Percentiles rank a stretch among this genome's conserved stretches.
These are phyloP conservation scores for Sebastes kiyomatsui DNA, from an alignment of 2,797 vertebrate species.

Conservation along the genomic window DNA sequence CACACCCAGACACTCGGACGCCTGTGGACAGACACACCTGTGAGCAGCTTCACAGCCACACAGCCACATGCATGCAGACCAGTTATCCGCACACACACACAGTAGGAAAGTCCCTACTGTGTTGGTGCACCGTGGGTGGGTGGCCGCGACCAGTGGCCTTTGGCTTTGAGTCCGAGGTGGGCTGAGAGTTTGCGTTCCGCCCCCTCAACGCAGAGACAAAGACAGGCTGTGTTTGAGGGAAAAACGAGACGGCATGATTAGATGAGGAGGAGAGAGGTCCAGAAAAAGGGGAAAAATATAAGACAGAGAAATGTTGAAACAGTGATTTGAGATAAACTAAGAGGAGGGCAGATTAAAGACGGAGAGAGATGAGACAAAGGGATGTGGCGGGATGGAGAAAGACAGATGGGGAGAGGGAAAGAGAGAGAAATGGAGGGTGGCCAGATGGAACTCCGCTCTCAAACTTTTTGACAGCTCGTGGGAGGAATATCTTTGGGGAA, in stretches of 20 bases:
- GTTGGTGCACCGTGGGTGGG: slow-evolving; percentile 47
- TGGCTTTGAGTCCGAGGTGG: slow-evolving; percentile 67
- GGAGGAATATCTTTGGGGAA: slow-evolving; percentile 59
- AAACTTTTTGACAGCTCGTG: slow-evolving; percentile 63
- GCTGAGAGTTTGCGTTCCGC: slow-evolving; percentile 73
- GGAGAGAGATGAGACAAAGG: slow-evolving; percentile 13
- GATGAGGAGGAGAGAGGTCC: slow-evolving; percentile 17
- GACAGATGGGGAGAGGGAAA: slow-evolving; percentile 49
- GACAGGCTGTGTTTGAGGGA: slow-evolving; percentile 57
- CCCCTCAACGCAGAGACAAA: slow-evolving; percentile 52
- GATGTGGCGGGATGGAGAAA: slow-evolving; percentile 31
- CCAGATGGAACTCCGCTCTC: slow-evolving; percentile 62
- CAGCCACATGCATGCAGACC: not conserved
- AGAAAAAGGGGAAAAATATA: not conserved
- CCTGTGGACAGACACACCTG: slow-evolving; percentile 25
- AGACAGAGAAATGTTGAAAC: slow-evolving; percentile 13
- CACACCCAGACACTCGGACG: slow-evolving; percentile 26
- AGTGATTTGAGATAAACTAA: slow-evolving; percentile 34
- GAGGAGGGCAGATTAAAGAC: slow-evolving; percentile 13
- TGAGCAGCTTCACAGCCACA: slow-evolving; percentile 12
- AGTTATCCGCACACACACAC: not conserved
- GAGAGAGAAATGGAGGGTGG: slow-evolving; percentile 29
- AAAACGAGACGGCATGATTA: slow-evolving; percentile 10
- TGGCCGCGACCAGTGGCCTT: slow-evolving; percentile 61
- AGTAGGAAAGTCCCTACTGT: slow-evolving; percentile 51